Base-by-base conservation (phyloP, 2,113 vertebrate species). In the Thermophis baileyi region DNA sequence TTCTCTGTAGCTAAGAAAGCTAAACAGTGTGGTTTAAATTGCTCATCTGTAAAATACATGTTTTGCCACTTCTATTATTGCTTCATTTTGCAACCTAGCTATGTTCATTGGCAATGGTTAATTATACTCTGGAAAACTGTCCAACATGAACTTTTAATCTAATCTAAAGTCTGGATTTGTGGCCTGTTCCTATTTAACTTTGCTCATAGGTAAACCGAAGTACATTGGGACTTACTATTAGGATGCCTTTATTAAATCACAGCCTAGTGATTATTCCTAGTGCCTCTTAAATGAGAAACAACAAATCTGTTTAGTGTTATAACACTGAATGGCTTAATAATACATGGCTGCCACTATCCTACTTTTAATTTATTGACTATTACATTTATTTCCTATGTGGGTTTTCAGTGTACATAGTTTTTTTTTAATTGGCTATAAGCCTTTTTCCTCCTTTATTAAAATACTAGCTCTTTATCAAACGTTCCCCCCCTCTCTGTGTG, bases 1-100 rank as follows among this genome's bases (percentile, higher is more conserved):
- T 74, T 74, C 57, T 47, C 35, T 93, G 57, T 53, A 81, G 88
- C 90, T 91, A 69, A 63, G 87, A 93, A 93, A 30, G 27, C 6
- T 49, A 35, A 49, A 49, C 46, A 74, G 20, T 0, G 1, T 47
- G 86, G 92, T 30, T 94, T 94, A 91, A 94, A 50, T 0, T 0
- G 3, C 30, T 44, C 11, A 57, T 60, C 30, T 94, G 85, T 50
- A 44, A 3, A 85, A 40, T 44, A 86, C 6, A 90, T 91, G 18
- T 3, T 87, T 30, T 49, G 90, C 5, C 55, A 11, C 89, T 93
- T 63, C 40, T 91, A 90, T 91, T 27, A 40, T 20, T 4, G 1
- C 2, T 3, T 0, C n/a, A 90, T 20, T 35, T 93, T 24, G 30
- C 88, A 92, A 91, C 95, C 94, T 90, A 90, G 92, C 18, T 81